Evolutionary conservation across 2,113 vertebrate genomes (phyloP).

Genomic region (Nematolebias whitei): DNA sequence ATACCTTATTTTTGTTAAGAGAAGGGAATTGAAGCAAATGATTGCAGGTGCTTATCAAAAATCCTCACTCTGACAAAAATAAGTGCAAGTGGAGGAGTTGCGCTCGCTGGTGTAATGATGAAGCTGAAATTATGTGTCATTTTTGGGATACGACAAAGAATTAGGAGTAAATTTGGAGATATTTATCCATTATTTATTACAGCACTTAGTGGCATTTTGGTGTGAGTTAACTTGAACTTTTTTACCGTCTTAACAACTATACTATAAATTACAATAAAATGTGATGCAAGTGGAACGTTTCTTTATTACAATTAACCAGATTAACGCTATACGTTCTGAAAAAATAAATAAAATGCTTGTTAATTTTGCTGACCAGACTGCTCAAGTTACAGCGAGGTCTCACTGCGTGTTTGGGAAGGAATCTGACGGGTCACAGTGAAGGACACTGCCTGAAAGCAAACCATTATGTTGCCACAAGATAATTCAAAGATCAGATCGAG

Average conservation of each 20-base stretch:
- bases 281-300: too few relatives aligned
- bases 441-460: constrained; percentile 36
- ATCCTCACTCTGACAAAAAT: constrained; percentile 11
- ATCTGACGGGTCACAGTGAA: constrained; percentile 38
- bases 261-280: too few relatives aligned
- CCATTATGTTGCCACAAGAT: constrained; percentile 43
- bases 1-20: constrained; percentile 25
- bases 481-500: constrained; percentile 57
- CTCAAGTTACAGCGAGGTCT: too few relatives aligned
- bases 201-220: too few relatives aligned
- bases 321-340: too few relatives aligned
- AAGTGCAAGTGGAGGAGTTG: constrained; percentile 6
- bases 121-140: constrained; percentile 8
- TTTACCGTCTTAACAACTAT: too few relatives aligned
- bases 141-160: neutral
- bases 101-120: constrained; percentile 5
- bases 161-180: neutral
- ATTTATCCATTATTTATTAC: too few relatives aligned
- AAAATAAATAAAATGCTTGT: too few relatives aligned
- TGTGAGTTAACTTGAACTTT: too few relatives aligned
- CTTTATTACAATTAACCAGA: too few relatives aligned
- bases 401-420: constrained; percentile 30
- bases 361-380: too few relatives aligned
- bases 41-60: constrained; percentile 21
- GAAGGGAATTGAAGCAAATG: constrained; percentile 39